A percentile compares a stretch with the other conserved stretches of the same genome.
These are phyloP conservation scores for Eilema griseolum DNA, from an alignment of 2,888 invertebrate genomes.

Conservation along the genomic window DNA sequence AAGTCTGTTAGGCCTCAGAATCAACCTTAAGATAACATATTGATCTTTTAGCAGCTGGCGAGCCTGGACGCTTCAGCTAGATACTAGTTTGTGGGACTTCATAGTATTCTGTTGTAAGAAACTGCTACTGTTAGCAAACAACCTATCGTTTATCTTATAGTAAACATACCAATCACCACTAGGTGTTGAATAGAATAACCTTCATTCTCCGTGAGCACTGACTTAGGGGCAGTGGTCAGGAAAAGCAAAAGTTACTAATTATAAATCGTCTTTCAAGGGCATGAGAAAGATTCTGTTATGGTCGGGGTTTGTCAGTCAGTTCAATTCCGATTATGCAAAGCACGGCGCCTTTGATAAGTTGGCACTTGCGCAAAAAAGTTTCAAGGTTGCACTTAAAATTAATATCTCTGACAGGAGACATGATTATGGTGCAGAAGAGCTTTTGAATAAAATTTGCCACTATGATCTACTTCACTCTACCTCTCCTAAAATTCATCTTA, in stretches of 20 bases:
- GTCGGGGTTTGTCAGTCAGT: background rate
- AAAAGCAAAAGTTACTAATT: too few relatives aligned
- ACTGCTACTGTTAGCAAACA: background rate
- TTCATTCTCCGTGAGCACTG: too few relatives aligned
- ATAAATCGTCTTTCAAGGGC: background rate
- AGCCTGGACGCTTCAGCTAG: too few relatives aligned
- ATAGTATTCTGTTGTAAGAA: background rate
- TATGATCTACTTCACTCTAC: background rate
- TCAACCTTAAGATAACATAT: too few relatives aligned
- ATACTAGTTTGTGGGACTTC: too few relatives aligned
- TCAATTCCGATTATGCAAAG: background rate
- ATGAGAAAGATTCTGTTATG: background rate
- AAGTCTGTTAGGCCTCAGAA: background rate
- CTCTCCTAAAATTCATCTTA: background rate
- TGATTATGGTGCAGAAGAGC: background rate
- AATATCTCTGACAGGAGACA: background rate
- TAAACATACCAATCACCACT: background rate
- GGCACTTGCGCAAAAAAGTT: background rate
- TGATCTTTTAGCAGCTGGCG: too few relatives aligned
- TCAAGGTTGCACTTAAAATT: background rate
- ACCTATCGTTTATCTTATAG: background rate
- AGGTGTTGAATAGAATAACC: background rate
- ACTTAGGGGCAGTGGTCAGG: too few relatives aligned
- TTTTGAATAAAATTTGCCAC: background rate
- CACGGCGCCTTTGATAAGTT: background rate